Percentiles rank a stretch among this genome's conserved stretches.
These are phyloP conservation scores for Natrix natrix DNA, from an alignment of 2,797 vertebrate genomes.

Conservation along the genomic window DNA sequence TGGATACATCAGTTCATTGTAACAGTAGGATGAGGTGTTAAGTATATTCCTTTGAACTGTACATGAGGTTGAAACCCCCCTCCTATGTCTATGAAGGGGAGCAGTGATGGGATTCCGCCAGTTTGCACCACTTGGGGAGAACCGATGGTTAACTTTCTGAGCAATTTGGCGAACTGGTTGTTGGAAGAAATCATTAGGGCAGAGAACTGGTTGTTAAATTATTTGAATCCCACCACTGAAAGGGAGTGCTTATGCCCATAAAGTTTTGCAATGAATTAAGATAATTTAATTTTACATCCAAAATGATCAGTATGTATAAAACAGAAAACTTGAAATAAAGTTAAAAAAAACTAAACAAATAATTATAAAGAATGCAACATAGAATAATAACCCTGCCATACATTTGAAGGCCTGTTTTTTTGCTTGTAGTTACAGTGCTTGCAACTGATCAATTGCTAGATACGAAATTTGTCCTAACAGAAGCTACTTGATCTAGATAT, in stretches of 20 bases:
- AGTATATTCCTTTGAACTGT: neutral
- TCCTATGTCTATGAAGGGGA: neutral
- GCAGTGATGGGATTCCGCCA: too few species aligned
- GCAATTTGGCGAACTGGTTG: too few species aligned
- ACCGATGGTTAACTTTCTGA: too few species aligned
- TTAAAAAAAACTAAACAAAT: slow-evolving; percentile 20
- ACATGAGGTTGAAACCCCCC: neutral
- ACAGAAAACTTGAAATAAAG: slow-evolving; percentile 15
- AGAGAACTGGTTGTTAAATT: too few species aligned
- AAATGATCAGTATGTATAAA: neutral
- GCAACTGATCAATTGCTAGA: slow-evolving; percentile 15
- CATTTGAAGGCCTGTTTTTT: slow-evolving; percentile 36
- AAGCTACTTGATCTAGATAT: neutral
- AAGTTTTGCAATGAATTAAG: neutral
- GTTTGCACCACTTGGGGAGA: too few species aligned
- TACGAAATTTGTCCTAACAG: slow-evolving; percentile 23
- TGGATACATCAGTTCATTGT: neutral
- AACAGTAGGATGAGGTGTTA: neutral
- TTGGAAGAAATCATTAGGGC: too few species aligned
- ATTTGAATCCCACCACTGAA: neutral
- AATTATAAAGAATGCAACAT: neutral
- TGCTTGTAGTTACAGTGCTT: neutral
- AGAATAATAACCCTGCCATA: slow-evolving; percentile 43
- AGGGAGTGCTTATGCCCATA: neutral
- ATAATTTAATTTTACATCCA: neutral